Conservation (phyloP, 1,140 invertebrate genomes). For the Penaeus chinensis region DNA sequence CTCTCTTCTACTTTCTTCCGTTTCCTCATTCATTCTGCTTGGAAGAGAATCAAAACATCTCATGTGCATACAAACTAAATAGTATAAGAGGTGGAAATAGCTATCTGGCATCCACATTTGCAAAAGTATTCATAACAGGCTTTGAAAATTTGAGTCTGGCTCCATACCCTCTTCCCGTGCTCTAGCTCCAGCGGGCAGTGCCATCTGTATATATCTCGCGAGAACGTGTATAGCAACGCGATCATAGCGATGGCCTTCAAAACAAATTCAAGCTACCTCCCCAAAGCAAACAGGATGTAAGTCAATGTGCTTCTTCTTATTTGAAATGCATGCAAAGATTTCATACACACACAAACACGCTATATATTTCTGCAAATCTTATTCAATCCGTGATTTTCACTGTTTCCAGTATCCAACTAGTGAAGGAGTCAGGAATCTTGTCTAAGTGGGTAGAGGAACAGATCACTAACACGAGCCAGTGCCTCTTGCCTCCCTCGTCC, state of each 20-base stretch:
- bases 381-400: too few relatives aligned
- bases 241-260: conserved; percentile 23
- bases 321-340: too few relatives aligned
- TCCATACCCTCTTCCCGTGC: background rate
- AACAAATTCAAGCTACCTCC: conserved; percentile 13
- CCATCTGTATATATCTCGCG: conserved; percentile 31
- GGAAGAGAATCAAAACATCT: too few relatives aligned
- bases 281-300: background rate
- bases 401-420: conserved; percentile 5
- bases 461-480: conserved; percentile 38
- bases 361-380: too few relatives aligned
- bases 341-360: too few relatives aligned
- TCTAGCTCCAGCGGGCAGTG: conserved; percentile 32
- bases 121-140: too few relatives aligned
- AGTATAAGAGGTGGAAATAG: too few relatives aligned
- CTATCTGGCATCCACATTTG: too few relatives aligned
- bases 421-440: conserved; percentile 39
- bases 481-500: conserved; percentile 27
- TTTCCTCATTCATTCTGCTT: too few relatives aligned
- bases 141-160: too few relatives aligned
- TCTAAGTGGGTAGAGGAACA: conserved; percentile 4
- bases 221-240: conserved; percentile 26
- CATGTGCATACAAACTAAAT: too few relatives aligned
- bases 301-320: background rate
- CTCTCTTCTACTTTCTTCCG: too few relatives aligned